Conservation (phyloP, 2,888 invertebrate species). For the Trichopria drosophilae region DNA sequence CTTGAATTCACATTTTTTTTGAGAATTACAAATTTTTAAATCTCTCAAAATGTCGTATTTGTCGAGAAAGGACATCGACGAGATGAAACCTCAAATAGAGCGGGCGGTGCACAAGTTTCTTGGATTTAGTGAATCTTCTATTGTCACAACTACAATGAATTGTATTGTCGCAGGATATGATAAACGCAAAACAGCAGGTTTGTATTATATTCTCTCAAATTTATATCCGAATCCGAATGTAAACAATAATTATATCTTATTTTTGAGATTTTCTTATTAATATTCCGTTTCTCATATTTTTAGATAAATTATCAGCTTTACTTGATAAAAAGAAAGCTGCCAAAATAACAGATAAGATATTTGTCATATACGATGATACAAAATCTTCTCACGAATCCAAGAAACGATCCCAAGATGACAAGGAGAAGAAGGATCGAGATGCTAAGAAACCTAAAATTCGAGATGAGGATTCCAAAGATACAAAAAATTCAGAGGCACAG, state of each 20-base stretch:
- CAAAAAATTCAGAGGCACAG: conserved; percentile 47
- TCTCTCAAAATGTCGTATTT: conserved; percentile 63
- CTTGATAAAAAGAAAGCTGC: conserved; percentile 80
- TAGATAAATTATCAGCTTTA: conserved; percentile 76
- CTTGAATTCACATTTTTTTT: too few species aligned
- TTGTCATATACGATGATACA: conserved; percentile 72
- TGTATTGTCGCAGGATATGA: conserved; percentile 82
- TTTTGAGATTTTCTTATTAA: too few species aligned
- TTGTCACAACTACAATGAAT: conserved; percentile 79
- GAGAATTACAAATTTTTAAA: too few species aligned
- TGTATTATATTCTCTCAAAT: too few species aligned
- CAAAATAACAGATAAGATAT: conserved; percentile 76
- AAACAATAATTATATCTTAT: too few species aligned
- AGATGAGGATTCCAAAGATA: conserved; percentile 48
- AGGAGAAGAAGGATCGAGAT: conserved; percentile 61
- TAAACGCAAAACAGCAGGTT: conserved; percentile 73
- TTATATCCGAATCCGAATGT: too few species aligned
- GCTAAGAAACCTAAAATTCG: conserved; percentile 52
- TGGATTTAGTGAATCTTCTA: conserved; percentile 77
- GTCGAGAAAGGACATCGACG: conserved; percentile 78
- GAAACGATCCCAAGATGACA: conserved; percentile 66
- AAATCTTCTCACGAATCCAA: conserved; percentile 65
- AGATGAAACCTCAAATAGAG: conserved; percentile 78
- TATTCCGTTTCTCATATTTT: too few species aligned
- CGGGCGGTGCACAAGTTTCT: conserved; percentile 79